phyloP scores from a whole-genome alignment of 2,888 invertebrate species.

The Sinohyriopsis cumingii region DNA sequence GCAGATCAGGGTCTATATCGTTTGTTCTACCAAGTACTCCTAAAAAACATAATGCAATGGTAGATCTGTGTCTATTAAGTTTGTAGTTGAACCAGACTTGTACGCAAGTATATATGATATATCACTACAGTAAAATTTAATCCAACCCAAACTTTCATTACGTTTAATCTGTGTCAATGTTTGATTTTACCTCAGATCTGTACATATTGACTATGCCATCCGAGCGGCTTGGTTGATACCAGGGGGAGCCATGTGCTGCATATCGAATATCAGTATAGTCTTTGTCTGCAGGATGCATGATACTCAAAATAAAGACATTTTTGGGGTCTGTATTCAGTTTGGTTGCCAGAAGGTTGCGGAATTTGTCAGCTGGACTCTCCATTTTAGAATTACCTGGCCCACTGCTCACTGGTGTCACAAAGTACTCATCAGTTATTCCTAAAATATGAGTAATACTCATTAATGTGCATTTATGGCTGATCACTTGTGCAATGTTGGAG shows the following conservation, averaged over 20 bases:
- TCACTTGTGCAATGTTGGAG: too few species aligned
- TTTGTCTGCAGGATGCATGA: conserved; percentile 85
- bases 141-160: too few species aligned
- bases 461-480: too few species aligned
- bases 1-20: too few species aligned
- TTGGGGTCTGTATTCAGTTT: conserved; percentile 86
- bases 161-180: too few species aligned
- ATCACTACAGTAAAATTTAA: too few species aligned
- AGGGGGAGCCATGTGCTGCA: conserved; percentile 95
- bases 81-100: too few species aligned
- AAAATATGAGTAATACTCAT: background rate
- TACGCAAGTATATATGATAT: too few species aligned
- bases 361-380: conserved; percentile 77
- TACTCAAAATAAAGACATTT: conserved; percentile 96
- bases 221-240: conserved; percentile 92
- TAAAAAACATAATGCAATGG: too few species aligned
- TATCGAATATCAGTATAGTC: conserved; percentile 90
- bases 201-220: conserved; percentile 85
- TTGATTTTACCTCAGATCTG: conserved; percentile 47
- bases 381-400: background rate
- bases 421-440: background rate
- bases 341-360: conserved; percentile 90
- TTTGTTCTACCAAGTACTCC: too few species aligned
- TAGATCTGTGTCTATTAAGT: too few species aligned
- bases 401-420: conserved; percentile 2